Evolutionary conservation across 1,140 invertebrate species (phyloP), one percentile per base, ranked within the genome.

Genomic region (Helicorthomorpha holstii): DNA sequence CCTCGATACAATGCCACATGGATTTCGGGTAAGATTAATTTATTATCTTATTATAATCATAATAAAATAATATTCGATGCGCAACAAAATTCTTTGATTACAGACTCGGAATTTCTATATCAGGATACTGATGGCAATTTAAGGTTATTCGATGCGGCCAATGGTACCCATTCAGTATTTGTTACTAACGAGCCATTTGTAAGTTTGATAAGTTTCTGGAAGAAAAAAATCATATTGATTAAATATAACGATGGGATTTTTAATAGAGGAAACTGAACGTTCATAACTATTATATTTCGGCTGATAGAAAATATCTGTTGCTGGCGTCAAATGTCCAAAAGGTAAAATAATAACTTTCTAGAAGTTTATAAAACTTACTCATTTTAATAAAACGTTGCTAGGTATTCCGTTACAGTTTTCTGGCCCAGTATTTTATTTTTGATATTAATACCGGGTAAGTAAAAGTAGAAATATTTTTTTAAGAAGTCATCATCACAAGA

Each of bases 351-450:
- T 19, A 19, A 12, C 38, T 41, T 41, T 12, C 38, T 12, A 19
- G 12, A 12, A 41, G 19, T 41, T 41, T 41, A 41, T 41, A 12
- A 41, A 41, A 12, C 38, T 41, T 41, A 41, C 38, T 41, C n/a
- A 41, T 12, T 12, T n/a, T 41, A n/a, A 12, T 41, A 12, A n/a
- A 12, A 12, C n/a, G 48, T 60, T 72, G 73, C 29, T 66, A 77
- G 75, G 61, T 75, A 52, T 76, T 73, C 57, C 68, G 75, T 50
- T 71, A 76, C 59, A 74, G 73, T 27, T 74, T 69, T 57, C 62
- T 70, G 57, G 75, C 75, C 53, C 66, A 69, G 52, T 76, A 76
- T 63, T 70, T 64, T 52, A 71, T 76, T 56, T 67, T 75, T 52
- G 71, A 76, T 56, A 56, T 76, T 53, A 59, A 65, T 56, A 75